These are phyloP conservation scores for Parthenolecanium corni DNA, from an alignment of 2,888 invertebrate genomes.

Conservation along the genomic window DNA sequence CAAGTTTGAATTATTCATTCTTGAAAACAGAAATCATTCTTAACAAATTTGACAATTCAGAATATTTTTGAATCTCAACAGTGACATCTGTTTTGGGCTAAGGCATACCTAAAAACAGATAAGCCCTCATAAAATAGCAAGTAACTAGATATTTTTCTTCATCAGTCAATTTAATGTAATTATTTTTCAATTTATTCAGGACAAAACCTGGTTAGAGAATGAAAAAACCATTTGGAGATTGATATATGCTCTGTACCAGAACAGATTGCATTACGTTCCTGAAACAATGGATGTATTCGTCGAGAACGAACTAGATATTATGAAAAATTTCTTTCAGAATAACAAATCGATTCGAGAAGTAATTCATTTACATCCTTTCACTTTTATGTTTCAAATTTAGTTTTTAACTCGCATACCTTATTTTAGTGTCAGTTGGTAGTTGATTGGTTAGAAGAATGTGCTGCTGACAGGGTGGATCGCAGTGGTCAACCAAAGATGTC, in stretches of 20 bases:
- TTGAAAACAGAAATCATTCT: too few relatives aligned
- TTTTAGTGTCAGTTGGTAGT: constrained; percentile 64
- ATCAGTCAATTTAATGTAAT: constrained; percentile 5
- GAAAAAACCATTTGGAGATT: constrained; percentile 86
- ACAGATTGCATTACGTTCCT: constrained; percentile 46
- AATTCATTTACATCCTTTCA: constrained; percentile 1
- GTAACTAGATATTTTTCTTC: too few relatives aligned
- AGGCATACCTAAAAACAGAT: too few relatives aligned
- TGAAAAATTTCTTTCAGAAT: constrained; percentile 47
- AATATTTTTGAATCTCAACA: too few relatives aligned
- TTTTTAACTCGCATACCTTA: neutral
- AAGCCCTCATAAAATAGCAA: too few relatives aligned
- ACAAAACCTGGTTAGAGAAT: constrained; percentile 47
- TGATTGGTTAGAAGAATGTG: constrained; percentile 84
- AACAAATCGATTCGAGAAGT: constrained; percentile 44
- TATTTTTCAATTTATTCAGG: constrained; percentile 33
- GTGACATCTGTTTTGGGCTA: too few relatives aligned
- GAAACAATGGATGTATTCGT: constrained; percentile 35
- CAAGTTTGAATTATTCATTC: too few relatives aligned
- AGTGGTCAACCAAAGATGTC: constrained; percentile 44
- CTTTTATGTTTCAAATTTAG: neutral
- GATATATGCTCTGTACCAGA: constrained; percentile 66
- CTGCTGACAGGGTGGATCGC: constrained; percentile 45
- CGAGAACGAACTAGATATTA: constrained; percentile 50
- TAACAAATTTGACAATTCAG: too few relatives aligned